Evolutionary conservation across 2,888 invertebrate genomes (phyloP), one percentile per base, ranked within the genome.

Genomic region (Baccha elongata): DNA sequence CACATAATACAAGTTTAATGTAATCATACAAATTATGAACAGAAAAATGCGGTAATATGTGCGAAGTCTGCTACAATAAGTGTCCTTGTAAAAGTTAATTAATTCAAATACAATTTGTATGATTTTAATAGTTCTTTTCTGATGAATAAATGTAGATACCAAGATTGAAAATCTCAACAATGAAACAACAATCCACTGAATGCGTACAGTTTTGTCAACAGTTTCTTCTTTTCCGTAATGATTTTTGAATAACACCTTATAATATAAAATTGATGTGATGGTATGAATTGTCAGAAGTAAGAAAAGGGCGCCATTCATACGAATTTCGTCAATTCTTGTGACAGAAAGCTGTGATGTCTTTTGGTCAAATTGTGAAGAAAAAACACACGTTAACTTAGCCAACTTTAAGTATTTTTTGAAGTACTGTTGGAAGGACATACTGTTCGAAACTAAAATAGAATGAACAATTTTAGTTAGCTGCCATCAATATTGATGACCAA

Each of bases 161-260:
- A 32, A 5, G n/a, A 32, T 32, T 7, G 32, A n/a, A 19, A 32
- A 0, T 52, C 52, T 32, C 1, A 32, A 11, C 0, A 19, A 0
- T 6, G 32, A 19, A 19, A 32, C 52, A 6, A 52, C 6, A n/a
- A 52, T 52, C 52, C 52, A 52, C 3, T 32, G 29, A 32, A 52
- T 11, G 5, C 52, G 17, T 17, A 52, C 3, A 11, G 29, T 29
- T 52, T 52, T 52, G 17, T 52, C 52, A 1, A 17, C 52, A 10
- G 52, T 52, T 32, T 52, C 32, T n/a, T 32, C 13, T 11, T 52
- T 52, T 32, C 52, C 52, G 11, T 11, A 52, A 17, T 32, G 52
- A 10, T 17, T 17, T 15, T 29, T 15, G 2, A 52, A 52, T 17
- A 11, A 15, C 11, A 52, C 1, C 5, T 6, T 29, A 17, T 52